A percentile compares a stretch with the other conserved stretches of the same genome.
phyloP scores from a whole-genome alignment of 2,797 vertebrate species.

The Gadopsis marmoratus region DNA sequence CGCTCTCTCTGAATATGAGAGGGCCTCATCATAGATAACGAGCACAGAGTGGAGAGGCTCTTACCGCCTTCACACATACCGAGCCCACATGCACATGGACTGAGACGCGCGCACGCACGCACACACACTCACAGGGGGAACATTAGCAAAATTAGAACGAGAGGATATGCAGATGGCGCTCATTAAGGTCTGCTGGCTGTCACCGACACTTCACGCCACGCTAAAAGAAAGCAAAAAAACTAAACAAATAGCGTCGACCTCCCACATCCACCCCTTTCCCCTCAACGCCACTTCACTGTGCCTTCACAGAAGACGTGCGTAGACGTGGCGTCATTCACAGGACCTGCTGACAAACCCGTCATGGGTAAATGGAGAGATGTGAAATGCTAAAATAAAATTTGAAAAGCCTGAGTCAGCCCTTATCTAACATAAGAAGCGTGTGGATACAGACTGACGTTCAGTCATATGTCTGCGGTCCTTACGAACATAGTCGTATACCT shows the following conservation, averaged over 20 bases:
- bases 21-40: constrained; percentile 58
- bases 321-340: constrained; percentile 42
- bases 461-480: constrained; percentile 15
- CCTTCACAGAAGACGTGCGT: constrained; percentile 51
- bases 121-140: constrained; percentile 40
- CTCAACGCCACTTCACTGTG: constrained; percentile 23
- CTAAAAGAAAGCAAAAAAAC: constrained; percentile 30
- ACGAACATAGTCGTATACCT: constrained; percentile 7
- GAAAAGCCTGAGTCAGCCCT: constrained; percentile 26
- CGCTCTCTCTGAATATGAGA: constrained; percentile 44
- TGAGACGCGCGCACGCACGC: neutral
- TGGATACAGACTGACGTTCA: constrained; percentile 12
- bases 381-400: constrained; percentile 23
- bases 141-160: constrained; percentile 69
- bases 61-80: constrained; percentile 21
- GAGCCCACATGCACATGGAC: constrained; percentile 1
- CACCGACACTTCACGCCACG: constrained; percentile 58
- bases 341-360: constrained; percentile 3
- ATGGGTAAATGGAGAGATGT: constrained; percentile 20
- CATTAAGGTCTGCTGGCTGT: constrained; percentile 72
- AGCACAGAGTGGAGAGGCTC: constrained; percentile 59
- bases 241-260: constrained; percentile 33
- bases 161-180: constrained; percentile 76
- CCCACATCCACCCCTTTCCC: constrained; percentile 16
- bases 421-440: constrained; percentile 35